Evolutionary conservation across 2,888 invertebrate genomes (phyloP), one percentile per base, ranked within the genome.

Genomic region (Tiphia femorata): DNA sequence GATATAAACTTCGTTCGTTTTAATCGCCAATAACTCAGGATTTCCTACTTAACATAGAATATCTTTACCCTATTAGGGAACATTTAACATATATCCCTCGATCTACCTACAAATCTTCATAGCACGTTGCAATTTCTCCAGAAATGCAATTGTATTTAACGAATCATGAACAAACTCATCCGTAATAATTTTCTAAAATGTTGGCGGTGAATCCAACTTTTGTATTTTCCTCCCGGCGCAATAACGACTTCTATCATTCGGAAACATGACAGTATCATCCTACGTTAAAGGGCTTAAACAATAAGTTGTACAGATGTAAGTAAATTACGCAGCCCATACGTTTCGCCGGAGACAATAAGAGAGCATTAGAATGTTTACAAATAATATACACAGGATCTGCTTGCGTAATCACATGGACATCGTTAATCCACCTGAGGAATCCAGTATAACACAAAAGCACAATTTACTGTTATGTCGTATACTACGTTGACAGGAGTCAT

Each of bases 71-170:
- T n/a, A n/a, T n/a, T n/a, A n/a, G n/a, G n/a, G n/a, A n/a, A n/a
- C n/a, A n/a, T n/a, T n/a, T n/a, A n/a, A n/a, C n/a, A n/a, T n/a
- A n/a, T n/a, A n/a, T n/a, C n/a, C n/a, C n/a, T n/a, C 10, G 20
- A 19, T 42, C 49, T 58, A 49, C 21, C 44, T 48, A 55, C 40
- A 48, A 53, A 53, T 55, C 43, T 50, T 38, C 50, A 46, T 48
- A 41, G 50, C 46, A 47, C 49, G 49, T 38, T 61, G 56, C 40
- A 51, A 41, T 37, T 69, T 10, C 41, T 61, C 52, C 55, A 46
- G 70, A 70, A 70, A 70, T 70, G 70, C 67, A 61, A 63, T 67
- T 70, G 61, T 67, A 67, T 52, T 61, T 59, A 62, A 70, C 54
- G 54, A 65, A 64, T 65, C 42, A 65, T 65, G 70, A 70, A 65